Conservation (phyloP, 2,888 invertebrate species). For the Perithous albicinctus region DNA sequence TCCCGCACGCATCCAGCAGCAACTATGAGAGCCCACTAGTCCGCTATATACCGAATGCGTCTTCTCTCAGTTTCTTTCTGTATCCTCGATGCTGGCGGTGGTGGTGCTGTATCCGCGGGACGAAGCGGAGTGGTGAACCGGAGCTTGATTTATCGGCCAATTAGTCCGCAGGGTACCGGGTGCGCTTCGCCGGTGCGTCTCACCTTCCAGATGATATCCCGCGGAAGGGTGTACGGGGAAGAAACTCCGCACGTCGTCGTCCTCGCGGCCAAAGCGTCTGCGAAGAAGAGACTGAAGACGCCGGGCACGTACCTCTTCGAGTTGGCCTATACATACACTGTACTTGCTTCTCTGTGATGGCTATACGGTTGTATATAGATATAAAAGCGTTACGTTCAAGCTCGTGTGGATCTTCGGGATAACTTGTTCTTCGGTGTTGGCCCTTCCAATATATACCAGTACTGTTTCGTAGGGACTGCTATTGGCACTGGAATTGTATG, state of each 20-base stretch:
- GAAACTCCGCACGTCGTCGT: constrained; percentile 46
- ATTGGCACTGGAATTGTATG: not conserved
- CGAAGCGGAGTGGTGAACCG: constrained; percentile 76
- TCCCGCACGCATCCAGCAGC: constrained; percentile 7
- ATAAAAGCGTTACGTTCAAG: constrained; percentile 3
- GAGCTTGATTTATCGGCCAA: constrained; percentile 85
- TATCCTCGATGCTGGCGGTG: constrained; percentile 24
- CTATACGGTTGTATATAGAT: constrained; percentile 8
- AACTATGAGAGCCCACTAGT: constrained; percentile 45
- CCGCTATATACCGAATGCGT: constrained; percentile 6
- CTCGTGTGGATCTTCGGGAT: constrained; percentile 40
- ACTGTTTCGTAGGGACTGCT: constrained; percentile 17
- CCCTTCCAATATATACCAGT: constrained; percentile 34
- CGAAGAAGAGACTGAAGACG: constrained; percentile 52
- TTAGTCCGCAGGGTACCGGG: constrained; percentile 83
- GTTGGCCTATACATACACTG: constrained; percentile 8
- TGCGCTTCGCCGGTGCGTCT: constrained; percentile 82
- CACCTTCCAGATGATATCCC: constrained; percentile 83
- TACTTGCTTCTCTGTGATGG: constrained; percentile 6
- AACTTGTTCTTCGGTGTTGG: constrained; percentile 45
- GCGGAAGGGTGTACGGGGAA: constrained; percentile 52
- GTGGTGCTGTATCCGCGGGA: constrained; percentile 39
- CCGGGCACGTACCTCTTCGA: constrained; percentile 57
- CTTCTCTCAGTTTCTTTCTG: constrained; percentile 37
- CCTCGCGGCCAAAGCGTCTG: constrained; percentile 22